A percentile compares a stretch with the other conserved stretches of the same genome.
These are phyloP conservation scores for Lasiommata megera DNA, from an alignment of 2,888 invertebrate genomes.

Conservation along the genomic window DNA sequence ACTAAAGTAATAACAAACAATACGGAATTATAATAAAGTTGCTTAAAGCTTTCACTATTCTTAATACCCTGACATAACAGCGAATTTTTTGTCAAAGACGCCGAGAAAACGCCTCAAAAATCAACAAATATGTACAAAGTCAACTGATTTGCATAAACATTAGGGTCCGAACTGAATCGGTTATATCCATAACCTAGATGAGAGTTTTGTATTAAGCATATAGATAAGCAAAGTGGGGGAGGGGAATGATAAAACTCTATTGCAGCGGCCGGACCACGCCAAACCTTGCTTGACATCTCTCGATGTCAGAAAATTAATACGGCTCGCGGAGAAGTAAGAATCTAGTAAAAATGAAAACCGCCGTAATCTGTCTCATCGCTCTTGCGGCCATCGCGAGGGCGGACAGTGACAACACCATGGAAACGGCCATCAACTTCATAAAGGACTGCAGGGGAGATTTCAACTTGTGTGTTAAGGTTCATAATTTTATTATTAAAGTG, in stretches of 20 bases:
- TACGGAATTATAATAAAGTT: constrained; percentile 26
- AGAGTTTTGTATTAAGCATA: constrained; percentile 48
- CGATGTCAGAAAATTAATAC: constrained; percentile 63
- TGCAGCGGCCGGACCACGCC: constrained; percentile 52
- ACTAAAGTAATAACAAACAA: constrained; percentile 22
- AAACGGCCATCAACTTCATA: constrained; percentile 84
- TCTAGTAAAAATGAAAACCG: constrained; percentile 61
- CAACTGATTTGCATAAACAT: constrained; percentile 53
- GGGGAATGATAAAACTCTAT: constrained; percentile 75
- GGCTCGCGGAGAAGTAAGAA: constrained; percentile 42
- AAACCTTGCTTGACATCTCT: constrained; percentile 72
- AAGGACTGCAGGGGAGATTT: constrained; percentile 87
- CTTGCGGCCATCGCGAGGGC: constrained; percentile 65
- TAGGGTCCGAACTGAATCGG: constrained; percentile 58
- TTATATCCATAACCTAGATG: constrained; percentile 64
- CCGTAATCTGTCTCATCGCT: constrained; percentile 56
- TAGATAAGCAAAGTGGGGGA: constrained; percentile 53
- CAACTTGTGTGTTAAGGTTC: constrained; percentile 87
- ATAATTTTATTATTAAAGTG: constrained; percentile 63
- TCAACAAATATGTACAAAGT: constrained; percentile 35
- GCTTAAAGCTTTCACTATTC: constrained; percentile 25
- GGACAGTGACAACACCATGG: constrained; percentile 79
- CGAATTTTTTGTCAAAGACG: constrained; percentile 19
- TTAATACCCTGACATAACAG: constrained; percentile 27
- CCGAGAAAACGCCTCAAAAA: constrained; percentile 24